phyloP scores from a whole-genome alignment of 2,888 invertebrate species.

The Oligia fasciuncula region DNA sequence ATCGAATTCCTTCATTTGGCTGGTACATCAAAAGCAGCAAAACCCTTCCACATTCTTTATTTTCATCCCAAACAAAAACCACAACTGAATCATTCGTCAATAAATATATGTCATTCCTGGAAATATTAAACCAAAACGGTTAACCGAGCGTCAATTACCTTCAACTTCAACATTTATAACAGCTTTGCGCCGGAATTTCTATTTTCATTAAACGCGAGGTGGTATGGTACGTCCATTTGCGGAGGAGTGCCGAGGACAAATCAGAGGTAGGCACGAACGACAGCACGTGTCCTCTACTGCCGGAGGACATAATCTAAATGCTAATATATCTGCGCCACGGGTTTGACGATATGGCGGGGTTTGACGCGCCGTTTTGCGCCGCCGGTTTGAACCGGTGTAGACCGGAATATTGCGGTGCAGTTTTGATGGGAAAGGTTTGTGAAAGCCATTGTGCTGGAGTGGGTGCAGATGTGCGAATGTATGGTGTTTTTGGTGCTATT shows the following conservation, averaged over 20 bases:
- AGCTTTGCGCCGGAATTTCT: slow-evolving; percentile 60
- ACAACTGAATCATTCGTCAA: slow-evolving; percentile 25
- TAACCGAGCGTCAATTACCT: slow-evolving; percentile 47
- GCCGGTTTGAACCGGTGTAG: slow-evolving; percentile 40
- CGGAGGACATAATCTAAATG: slow-evolving; percentile 85
- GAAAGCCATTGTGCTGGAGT: slow-evolving; percentile 32
- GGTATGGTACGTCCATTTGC: slow-evolving; percentile 65
- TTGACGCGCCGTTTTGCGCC: slow-evolving; percentile 57
- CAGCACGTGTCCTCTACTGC: slow-evolving; percentile 75
- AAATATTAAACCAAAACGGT: slow-evolving; percentile 48
- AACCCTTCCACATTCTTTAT: neutral
- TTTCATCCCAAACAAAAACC: slow-evolving; percentile 11
- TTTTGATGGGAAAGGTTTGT: slow-evolving; percentile 33
- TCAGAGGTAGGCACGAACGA: slow-evolving; percentile 66
- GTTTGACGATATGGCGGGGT: slow-evolving; percentile 60
- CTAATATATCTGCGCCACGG: slow-evolving; percentile 82
- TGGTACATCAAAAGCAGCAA: slow-evolving; percentile 6
- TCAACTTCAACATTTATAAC: slow-evolving; percentile 53
- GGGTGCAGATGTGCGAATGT: slow-evolving; percentile 23
- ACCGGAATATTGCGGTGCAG: slow-evolving; percentile 53
- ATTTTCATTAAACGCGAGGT: slow-evolving; percentile 68
- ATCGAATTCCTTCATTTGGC: neutral
- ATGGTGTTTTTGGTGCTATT: neutral
- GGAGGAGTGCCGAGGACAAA: slow-evolving; percentile 68
- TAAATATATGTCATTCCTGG: slow-evolving; percentile 13